These are phyloP conservation scores for Phengaris alcon DNA, from an alignment of 2,888 invertebrate genomes.

Conservation along the genomic window DNA sequence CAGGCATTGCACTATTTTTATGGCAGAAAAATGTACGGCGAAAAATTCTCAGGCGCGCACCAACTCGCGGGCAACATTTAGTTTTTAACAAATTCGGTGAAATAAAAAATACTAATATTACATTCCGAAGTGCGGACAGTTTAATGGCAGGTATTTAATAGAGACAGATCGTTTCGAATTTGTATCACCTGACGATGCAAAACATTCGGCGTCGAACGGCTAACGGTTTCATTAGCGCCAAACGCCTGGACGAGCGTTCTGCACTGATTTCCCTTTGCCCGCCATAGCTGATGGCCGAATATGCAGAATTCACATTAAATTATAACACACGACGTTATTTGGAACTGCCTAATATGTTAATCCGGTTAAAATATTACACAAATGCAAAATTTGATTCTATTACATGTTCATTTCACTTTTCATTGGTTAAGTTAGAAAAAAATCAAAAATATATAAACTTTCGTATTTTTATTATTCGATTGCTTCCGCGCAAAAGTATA, in stretches of 20 bases:
- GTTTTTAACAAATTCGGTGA: no score
- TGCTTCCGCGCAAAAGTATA: no score
- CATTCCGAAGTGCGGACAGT: conserved; percentile 22
- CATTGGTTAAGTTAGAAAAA: neutral
- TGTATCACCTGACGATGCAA: conserved; percentile 38
- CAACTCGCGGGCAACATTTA: no score
- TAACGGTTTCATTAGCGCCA: neutral
- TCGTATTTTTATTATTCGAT: no score
- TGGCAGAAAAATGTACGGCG: no score
- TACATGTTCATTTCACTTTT: neutral
- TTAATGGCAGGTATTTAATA: conserved; percentile 35
- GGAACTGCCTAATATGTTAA: neutral
- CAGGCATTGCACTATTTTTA: no score
- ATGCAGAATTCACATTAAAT: neutral
- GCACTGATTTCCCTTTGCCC: neutral
- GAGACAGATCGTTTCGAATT: conserved; percentile 40
- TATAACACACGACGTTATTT: neutral
- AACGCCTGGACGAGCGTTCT: conserved; percentile 1
- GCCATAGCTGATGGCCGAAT: neutral
- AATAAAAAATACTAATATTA: no score
- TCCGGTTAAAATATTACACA: neutral
- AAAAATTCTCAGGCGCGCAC: no score
- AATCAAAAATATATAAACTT: no score
- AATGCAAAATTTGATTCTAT: neutral
- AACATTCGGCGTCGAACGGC: conserved; percentile 22